Conservation (phyloP, 1,140 invertebrate genomes). For the Palaemon carinicauda region DNA sequence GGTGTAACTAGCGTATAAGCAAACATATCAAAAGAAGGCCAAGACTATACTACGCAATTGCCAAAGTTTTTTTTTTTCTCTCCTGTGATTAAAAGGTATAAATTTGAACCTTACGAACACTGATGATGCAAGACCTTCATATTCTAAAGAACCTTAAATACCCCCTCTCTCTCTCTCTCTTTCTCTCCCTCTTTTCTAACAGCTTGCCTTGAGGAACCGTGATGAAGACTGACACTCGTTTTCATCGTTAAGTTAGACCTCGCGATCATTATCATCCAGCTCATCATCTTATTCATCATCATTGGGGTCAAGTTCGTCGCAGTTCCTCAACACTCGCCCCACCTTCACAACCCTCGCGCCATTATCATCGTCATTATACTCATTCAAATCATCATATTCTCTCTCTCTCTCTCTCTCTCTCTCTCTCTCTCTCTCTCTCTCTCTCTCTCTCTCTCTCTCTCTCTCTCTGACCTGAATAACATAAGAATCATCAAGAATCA, state of each 20-base stretch:
- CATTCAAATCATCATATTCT: not conserved
- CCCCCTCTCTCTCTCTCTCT: not conserved
- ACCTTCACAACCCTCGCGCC: not conserved
- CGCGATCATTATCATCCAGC: constrained; percentile 25
- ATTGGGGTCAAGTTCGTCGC: not conserved
- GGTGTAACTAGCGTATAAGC: too few relatives aligned
- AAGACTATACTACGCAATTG: too few relatives aligned
- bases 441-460: not conserved
- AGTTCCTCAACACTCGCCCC: not conserved
- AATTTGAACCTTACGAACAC: not conserved
- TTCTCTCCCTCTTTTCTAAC: not conserved
- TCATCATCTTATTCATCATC: constrained; percentile 32
- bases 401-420: constrained; percentile 36
- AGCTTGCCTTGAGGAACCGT: not conserved
- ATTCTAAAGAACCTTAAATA: not conserved
- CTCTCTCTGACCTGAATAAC: not conserved
- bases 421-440: constrained; percentile 29
- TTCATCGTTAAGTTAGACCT: constrained; percentile 27
- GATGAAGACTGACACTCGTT: constrained; percentile 42
- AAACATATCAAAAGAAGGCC: too few relatives aligned
- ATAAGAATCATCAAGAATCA: not conserved
- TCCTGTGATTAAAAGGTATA: too few relatives aligned
- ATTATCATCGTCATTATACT: not conserved
- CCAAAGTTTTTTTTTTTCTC: too few relatives aligned
- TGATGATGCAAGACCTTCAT: not conserved